Conservation (phyloP, 2,797 vertebrate genomes). For the Microchirus variegatus region DNA sequence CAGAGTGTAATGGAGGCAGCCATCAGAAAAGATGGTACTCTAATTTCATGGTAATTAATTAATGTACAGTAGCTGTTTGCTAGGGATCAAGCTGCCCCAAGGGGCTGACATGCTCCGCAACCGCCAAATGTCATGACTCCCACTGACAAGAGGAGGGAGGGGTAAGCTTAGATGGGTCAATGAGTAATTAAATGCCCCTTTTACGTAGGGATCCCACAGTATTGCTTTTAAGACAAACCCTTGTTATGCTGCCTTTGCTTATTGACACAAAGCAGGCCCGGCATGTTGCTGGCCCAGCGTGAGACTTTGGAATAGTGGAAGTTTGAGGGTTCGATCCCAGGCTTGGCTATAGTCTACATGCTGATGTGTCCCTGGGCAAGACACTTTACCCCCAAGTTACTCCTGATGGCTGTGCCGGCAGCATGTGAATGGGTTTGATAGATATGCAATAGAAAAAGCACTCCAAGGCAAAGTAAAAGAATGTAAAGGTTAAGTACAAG, state of each 20-base stretch:
- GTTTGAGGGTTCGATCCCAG: no score
- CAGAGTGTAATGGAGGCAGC: conserved; percentile 49
- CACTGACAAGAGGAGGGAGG: conserved; percentile 50
- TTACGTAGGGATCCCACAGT: not conserved
- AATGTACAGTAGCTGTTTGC: conserved; percentile 59
- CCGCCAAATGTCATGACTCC: conserved; percentile 71
- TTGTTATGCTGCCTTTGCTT: not conserved
- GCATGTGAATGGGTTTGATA: not conserved
- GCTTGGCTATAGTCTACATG: no score
- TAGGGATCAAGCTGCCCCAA: conserved; percentile 45
- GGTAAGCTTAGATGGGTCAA: conserved; percentile 39
- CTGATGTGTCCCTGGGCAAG: no score
- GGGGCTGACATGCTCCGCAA: conserved; percentile 55
- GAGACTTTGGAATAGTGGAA: not conserved
- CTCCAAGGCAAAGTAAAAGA: no score
- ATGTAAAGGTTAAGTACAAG: not conserved
- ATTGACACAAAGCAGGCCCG: not conserved
- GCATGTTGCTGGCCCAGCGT: not conserved
- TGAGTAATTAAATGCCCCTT: conserved; percentile 41
- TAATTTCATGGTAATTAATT: conserved; percentile 73
- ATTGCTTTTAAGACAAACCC: not conserved
- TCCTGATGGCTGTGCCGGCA: not conserved
- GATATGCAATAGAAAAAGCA: no score
- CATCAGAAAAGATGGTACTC: conserved; percentile 46
- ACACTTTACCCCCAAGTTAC: no score